Evolutionary conservation across 2,797 vertebrate genomes (phyloP), one percentile per base, ranked within the genome.

Genomic region (Lagodon rhomboides): DNA sequence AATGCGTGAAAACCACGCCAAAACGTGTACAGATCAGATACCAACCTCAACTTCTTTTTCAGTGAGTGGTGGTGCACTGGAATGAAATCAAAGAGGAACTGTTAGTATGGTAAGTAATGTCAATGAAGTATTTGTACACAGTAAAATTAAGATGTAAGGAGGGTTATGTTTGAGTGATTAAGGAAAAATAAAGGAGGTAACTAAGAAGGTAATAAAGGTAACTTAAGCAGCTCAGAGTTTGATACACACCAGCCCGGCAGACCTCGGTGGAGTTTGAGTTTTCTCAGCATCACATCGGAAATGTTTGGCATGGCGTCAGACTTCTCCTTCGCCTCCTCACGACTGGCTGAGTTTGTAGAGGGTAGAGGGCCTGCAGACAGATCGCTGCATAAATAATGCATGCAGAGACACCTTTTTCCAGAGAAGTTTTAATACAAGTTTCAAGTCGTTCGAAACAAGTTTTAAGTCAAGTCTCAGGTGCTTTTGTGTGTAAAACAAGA

Each of bases 31-130:
- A 68, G 43, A 82, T 64, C 50, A 77, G 58, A 88, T 77, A 95
- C 97, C 91, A 91, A 99, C 98, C 96, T 99, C 98, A 68, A 99
- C 96, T 95, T 99, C 98, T 94, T 99, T 99, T 92, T 99, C 98
- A 55, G 96, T 97, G 83, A 99, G 97, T 8, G 97, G 95, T 30
- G 98, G 98, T 15, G 97, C 95, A 44, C 98, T 99, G 95, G 71
- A 95, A 92, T 65, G 44, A 90, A 85, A 88, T 61, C 18, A 87
- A 53, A 89, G 9, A 83, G 30, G 30, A 56, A 53, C 15, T 60
- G 30, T 84, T 73, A 80, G 60, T 71, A 46, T 60, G 34, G 22
- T 22, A 49, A 75, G 43, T 49, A 20, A 68, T 54, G 17, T 12
- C 49, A 27, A 43, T 66, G n/a, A 3, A 23, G 2, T 6, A 17